Base-by-base conservation (phyloP, 2,113 vertebrate species). In the Enhydra lutris region DNA sequence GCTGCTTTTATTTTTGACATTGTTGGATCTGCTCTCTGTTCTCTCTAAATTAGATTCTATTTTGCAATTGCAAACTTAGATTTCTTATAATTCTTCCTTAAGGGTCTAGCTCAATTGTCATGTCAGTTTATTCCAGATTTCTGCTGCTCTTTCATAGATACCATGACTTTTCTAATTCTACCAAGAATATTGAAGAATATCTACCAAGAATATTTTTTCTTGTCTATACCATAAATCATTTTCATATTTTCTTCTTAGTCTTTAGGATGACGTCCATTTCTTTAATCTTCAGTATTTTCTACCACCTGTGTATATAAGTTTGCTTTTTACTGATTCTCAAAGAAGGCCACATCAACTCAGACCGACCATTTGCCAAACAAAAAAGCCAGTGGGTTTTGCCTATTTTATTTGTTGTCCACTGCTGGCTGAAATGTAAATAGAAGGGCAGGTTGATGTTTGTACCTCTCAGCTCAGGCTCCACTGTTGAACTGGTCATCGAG, bases 1-100 rank as follows among this genome's bases (percentile, higher is more conserved):
- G 84, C 34, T 91, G 61, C 92, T 80, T 94, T 92, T 85, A 74
- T 91, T 97, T 95, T 85, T 76, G 21, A 88, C 20, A 71, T 23
- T 69, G 15, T 81, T 69, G 63, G 31, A 91, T 87, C 24, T 61
- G 3, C 17, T 85, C 8, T 61, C 69, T 55, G n/a, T 26, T 92
- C n/a, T 31, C 20, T 73, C 29, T 92, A 47, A 74, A 45, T 96
- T 92, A 47, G n/a, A 57, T 92, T 86, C 74, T 74, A 84, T 76
- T 92, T 92, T 81, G 24, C 31, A 61, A 24, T 63, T 76, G 20
- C 20, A 92, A 71, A 14, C 23, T 89, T 89, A 34, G 2, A 50
- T 84, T 85, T 67, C 29, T 94, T 88, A n/a, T 6, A 76, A 42
- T 13, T 74, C 47, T 63, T 71, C 69, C 8, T 88, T 65, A 10